phyloP scores from a whole-genome alignment of 2,113 vertebrate species.

The Cheilinus undulatus region DNA sequence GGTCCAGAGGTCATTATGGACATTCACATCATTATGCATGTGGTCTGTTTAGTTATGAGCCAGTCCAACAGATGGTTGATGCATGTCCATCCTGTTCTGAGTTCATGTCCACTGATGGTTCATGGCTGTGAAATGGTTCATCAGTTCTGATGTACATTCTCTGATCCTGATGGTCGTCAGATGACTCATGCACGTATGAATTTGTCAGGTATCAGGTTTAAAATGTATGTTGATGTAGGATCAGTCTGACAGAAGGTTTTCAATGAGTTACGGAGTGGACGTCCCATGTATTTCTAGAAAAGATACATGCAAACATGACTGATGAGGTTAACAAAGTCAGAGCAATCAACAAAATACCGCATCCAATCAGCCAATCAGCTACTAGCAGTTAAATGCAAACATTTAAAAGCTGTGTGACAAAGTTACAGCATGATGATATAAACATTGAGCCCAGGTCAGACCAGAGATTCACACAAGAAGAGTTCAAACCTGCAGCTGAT shows the following conservation, averaged over 20 bases:
- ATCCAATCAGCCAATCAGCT: not conserved
- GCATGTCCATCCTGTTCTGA: conserved; percentile 1
- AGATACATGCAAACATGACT: conserved; percentile 38
- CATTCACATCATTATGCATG: conserved; percentile 26
- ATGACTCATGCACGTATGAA: conserved; percentile 53
- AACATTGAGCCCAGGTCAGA: no score
- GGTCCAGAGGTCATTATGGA: no score
- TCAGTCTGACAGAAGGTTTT: conserved; percentile 13
- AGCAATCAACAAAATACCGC: not conserved
- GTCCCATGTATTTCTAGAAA: conserved; percentile 26
- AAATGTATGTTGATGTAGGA: conserved; percentile 39
- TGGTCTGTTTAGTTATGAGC: conserved; percentile 9
- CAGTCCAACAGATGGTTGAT: conserved; percentile 24
- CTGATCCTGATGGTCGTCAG: not conserved
- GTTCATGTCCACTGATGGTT: conserved; percentile 19
- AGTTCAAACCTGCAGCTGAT: no score
- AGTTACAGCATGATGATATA: no score
- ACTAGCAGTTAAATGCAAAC: not conserved
- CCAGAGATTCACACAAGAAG: no score
- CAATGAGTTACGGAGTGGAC: conserved; percentile 19
- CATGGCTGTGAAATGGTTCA: conserved; percentile 8
- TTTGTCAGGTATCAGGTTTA: conserved; percentile 21
- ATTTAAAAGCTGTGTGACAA: no score
- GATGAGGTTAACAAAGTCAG: conserved; percentile 13
- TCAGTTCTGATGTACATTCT: conserved; percentile 24